Conservation (phyloP, 2,888 invertebrate species). For the Diaperis boleti region DNA sequence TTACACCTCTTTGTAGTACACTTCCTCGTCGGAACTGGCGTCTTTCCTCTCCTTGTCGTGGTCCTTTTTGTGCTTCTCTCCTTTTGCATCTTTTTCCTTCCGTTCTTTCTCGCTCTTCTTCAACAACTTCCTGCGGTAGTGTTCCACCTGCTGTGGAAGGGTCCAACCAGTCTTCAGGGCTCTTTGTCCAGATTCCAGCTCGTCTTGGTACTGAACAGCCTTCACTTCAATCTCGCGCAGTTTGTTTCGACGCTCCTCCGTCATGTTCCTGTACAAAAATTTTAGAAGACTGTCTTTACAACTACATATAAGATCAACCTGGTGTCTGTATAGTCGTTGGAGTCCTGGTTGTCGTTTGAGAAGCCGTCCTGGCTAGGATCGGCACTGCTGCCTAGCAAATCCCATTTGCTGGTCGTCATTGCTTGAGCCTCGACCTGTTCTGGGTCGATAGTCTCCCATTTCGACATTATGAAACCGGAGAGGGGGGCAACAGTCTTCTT, state of each 20-base stretch:
- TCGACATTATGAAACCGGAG: conserved; percentile 88
- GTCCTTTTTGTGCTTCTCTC: conserved; percentile 62
- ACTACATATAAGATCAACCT: conserved; percentile 57
- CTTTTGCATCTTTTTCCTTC: conserved; percentile 61
- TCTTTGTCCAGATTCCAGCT: conserved; percentile 88
- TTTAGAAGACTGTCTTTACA: too few relatives aligned
- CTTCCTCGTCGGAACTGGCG: conserved; percentile 61
- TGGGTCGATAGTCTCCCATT: conserved; percentile 97
- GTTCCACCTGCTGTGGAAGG: conserved; percentile 86
- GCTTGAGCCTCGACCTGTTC: conserved; percentile 84
- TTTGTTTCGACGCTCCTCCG: conserved; percentile 79
- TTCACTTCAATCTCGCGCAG: conserved; percentile 95
- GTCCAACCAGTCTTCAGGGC: conserved; percentile 80
- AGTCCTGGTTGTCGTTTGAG: conserved; percentile 61
- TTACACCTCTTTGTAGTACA: conserved; percentile 65
- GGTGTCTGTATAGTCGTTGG: conserved; percentile 63
- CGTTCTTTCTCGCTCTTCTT: conserved; percentile 73
- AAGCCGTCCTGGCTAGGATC: conserved; percentile 64
- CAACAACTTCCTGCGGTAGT: conserved; percentile 89
- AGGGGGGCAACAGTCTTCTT: conserved; percentile 62
- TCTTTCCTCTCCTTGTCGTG: conserved; percentile 60
- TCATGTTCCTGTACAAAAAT: conserved; percentile 67
- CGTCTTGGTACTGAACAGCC: conserved; percentile 95
- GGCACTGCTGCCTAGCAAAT: conserved; percentile 73
- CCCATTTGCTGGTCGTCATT: conserved; percentile 91